phyloP scores from a whole-genome alignment of 2,888 invertebrate species.

The Arrhopalites spinosus region DNA sequence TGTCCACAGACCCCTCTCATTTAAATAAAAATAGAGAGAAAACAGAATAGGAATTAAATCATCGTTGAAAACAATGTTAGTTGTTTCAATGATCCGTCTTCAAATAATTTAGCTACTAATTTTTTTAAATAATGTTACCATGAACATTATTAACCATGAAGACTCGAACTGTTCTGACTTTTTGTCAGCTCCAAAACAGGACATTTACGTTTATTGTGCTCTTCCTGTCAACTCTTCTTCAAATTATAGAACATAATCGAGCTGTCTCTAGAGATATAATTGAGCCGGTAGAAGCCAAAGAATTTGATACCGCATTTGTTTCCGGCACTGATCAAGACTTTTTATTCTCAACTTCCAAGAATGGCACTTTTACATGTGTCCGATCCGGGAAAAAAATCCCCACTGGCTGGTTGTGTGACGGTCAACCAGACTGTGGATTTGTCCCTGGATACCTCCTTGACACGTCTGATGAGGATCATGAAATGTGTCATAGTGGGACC shows the following conservation, averaged over 20 bases:
- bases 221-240: slow-evolving; percentile 7
- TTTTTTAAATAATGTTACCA: slow-evolving; percentile 3
- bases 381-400: slow-evolving; percentile 75
- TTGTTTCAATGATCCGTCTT: too few relatives aligned
- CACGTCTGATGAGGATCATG: slow-evolving; percentile 72
- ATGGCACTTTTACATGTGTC: slow-evolving; percentile 70
- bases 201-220: slow-evolving; percentile 10
- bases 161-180: slow-evolving; percentile 27
- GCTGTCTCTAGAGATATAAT: slow-evolving; percentile 17
- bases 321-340: neutral
- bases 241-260: slow-evolving; percentile 10
- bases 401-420: slow-evolving; percentile 55
- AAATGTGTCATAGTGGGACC: slow-evolving; percentile 66
- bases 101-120: neutral
- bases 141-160: slow-evolving; percentile 31
- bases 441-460: slow-evolving; percentile 63
- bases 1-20: too few relatives aligned
- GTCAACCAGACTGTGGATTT: slow-evolving; percentile 75
- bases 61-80: too few relatives aligned
- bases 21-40: too few relatives aligned
- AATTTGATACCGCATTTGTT: neutral
- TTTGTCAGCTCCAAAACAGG: neutral
- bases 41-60: too few relatives aligned
- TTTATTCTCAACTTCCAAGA: neutral
- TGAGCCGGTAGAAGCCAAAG: slow-evolving; percentile 17